phyloP scores from a whole-genome alignment of 2,113 vertebrate species.

The Phylloscopus trochiloides region DNA sequence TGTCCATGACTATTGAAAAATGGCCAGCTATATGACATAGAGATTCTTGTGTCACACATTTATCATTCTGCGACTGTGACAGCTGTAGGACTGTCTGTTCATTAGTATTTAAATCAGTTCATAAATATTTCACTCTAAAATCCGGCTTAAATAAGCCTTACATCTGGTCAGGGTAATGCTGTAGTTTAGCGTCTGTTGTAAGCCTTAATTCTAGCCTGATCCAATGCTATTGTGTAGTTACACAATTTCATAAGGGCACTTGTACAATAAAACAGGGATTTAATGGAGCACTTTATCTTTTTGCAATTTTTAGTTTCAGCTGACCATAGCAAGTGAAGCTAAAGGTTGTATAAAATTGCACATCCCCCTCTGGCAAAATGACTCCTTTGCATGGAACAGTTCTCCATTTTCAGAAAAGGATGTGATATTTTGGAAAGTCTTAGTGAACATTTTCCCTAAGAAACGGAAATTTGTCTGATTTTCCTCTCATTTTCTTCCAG shows the following conservation, averaged over 20 bases:
- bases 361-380: conserved; percentile 44
- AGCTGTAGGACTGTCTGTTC: conserved; percentile 66
- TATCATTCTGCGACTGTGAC: conserved; percentile 63
- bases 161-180: conserved; percentile 42
- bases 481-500: neutral
- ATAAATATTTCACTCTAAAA: conserved; percentile 80
- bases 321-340: conserved; percentile 69
- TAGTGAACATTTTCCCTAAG: neutral
- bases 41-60: conserved; percentile 31
- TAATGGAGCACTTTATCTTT: conserved; percentile 73
- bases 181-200: conserved; percentile 62
- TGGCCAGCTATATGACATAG: neutral
- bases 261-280: conserved; percentile 73
- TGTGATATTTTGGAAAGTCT: neutral
- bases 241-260: conserved; percentile 76
- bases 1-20: neutral
- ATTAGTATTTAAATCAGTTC: conserved; percentile 81
- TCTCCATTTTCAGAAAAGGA: conserved; percentile 18
- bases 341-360: conserved; percentile 38
- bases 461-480: neutral
- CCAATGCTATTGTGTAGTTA: conserved; percentile 70
- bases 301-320: conserved; percentile 72
- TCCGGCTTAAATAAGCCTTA: conserved; percentile 58
- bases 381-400: conserved; percentile 5
- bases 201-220: conserved; percentile 69